Percentiles rank a stretch among this genome's conserved stretches.
Conservation (phyloP, 2,888 invertebrate species). For the Endomychus coccineus region DNA sequence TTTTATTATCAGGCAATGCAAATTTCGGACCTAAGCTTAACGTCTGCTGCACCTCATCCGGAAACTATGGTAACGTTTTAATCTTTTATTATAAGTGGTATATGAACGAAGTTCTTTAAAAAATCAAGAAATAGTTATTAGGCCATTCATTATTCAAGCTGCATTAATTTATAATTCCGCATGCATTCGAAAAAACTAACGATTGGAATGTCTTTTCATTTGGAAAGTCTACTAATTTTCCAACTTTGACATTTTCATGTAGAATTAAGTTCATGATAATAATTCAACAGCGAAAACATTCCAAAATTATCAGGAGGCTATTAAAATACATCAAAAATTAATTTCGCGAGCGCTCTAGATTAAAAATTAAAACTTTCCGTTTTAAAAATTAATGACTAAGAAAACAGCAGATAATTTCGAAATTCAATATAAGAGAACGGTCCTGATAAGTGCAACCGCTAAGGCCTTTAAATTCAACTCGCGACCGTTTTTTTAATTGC, state of each 20-base stretch:
- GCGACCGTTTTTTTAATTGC: conserved; percentile 33
- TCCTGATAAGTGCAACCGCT: conserved; percentile 27
- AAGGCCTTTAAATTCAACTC: conserved; percentile 25
- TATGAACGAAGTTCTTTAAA: no score
- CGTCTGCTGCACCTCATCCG: no score
- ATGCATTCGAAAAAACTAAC: no score
- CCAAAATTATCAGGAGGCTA: conserved; percentile 16
- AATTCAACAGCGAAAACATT: conserved; percentile 1
- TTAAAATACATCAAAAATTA: conserved; percentile 38
- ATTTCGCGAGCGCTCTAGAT: conserved; percentile 38
- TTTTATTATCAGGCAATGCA: no score
- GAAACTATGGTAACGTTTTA: no score
- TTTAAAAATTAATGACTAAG: conserved; percentile 43
- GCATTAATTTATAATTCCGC: no score
- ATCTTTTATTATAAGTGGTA: no score
- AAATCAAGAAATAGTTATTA: no score
- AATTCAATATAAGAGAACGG: conserved; percentile 41
- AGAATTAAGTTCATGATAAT: not conserved
- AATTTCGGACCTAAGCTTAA: no score
- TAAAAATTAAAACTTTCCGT: conserved; percentile 43
- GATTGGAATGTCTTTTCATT: no score
- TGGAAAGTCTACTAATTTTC: no score
- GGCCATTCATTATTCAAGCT: no score
- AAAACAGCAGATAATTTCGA: conserved; percentile 43
- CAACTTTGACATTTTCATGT: not conserved